These are phyloP conservation scores for Turdus rufiventris DNA, from an alignment of 2,113 vertebrate genomes.

Conservation along the genomic window DNA sequence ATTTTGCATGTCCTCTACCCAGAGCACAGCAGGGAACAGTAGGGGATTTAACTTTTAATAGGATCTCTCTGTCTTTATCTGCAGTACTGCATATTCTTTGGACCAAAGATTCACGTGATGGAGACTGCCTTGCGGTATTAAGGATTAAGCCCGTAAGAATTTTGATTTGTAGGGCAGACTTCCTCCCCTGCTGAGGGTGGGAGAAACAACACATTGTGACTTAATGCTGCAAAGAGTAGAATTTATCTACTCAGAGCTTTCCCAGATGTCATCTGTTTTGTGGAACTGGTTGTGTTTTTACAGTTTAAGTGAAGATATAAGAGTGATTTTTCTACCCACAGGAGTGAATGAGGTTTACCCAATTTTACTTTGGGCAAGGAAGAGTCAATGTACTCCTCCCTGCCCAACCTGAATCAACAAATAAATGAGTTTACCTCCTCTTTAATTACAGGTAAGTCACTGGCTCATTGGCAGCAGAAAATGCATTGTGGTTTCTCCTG, in stretches of 20 bases:
- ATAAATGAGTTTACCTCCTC: neutral
- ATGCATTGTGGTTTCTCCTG: neutral
- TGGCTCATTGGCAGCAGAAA: neutral
- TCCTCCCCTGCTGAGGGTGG: neutral
- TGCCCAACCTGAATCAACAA: slow-evolving; percentile 15
- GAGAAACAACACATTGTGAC: neutral
- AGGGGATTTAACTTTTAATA: neutral
- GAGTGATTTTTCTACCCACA: neutral
- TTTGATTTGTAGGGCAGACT: neutral
- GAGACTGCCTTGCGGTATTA: neutral
- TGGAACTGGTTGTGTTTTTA: neutral
- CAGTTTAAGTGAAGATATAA: neutral
- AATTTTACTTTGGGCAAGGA: neutral
- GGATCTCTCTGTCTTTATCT: neutral
- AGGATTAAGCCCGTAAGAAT: neutral
- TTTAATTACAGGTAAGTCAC: neutral
- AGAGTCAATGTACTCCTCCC: neutral
- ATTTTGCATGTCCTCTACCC: neutral
- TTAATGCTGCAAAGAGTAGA: neutral
- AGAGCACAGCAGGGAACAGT: neutral
- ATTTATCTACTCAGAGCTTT: neutral
- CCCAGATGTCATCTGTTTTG: neutral
- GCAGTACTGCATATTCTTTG: neutral
- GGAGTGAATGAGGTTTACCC: neutral
- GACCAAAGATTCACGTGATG: neutral